Evolutionary conservation across 2,797 vertebrate genomes (phyloP).

Genomic region (Borostomias antarcticus): DNA sequence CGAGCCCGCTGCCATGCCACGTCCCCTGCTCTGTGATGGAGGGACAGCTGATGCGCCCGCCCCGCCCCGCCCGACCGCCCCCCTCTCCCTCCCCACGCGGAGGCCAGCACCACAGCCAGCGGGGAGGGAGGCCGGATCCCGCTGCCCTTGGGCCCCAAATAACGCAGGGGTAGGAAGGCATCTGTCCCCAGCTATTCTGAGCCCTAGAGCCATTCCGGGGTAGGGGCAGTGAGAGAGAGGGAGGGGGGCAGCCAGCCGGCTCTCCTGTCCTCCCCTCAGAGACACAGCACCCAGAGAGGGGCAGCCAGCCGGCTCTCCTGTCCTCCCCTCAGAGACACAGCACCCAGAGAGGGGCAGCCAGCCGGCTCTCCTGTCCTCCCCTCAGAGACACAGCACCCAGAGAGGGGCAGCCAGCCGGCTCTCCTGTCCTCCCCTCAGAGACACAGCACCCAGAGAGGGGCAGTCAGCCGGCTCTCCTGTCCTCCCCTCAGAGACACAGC

Average conservation of each 20-base stretch:
- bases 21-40: conserved; percentile 9
- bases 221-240: conserved; percentile 46
- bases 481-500: too few species aligned
- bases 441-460: neutral
- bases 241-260: conserved; percentile 49
- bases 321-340: conserved; percentile 10
- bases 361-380: conserved; percentile 41
- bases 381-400: conserved; percentile 1
- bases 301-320: conserved; percentile 49
- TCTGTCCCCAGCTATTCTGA: conserved; percentile 82
- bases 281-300: too few species aligned
- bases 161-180: conserved; percentile 72
- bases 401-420: conserved; percentile 42
- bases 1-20: neutral
- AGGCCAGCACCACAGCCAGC: conserved; percentile 34
- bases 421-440: conserved; percentile 26
- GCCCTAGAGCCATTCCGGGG: conserved; percentile 74
- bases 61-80: conserved; percentile 3
- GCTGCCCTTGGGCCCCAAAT: conserved; percentile 81
- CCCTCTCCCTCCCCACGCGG: conserved; percentile 4
- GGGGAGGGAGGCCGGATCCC: conserved; percentile 65
- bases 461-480: too few species aligned
- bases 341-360: conserved; percentile 1
- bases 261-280: conserved; percentile 31
- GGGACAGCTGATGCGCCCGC: conserved; percentile 32